These are phyloP conservation scores for Sinocyclocheilus anophthalmus DNA, from an alignment of 2,113 vertebrate genomes.

Conservation along the genomic window DNA sequence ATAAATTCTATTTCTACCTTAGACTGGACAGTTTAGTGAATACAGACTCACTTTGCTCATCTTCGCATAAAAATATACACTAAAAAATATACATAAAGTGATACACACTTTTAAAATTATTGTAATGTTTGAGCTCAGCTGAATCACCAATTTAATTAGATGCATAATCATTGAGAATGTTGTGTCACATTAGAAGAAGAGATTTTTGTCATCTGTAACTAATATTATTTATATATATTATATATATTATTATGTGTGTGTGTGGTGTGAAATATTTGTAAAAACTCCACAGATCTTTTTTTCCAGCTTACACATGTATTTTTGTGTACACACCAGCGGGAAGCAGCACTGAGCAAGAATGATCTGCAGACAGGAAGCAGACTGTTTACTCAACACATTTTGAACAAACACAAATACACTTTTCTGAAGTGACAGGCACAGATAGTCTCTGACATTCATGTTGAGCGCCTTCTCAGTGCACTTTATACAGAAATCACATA, in stretches of 20 bases:
- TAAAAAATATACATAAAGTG: background rate
- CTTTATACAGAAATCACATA: background rate
- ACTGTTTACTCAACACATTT: constrained; percentile 18
- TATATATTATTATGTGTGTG: background rate
- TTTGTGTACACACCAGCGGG: constrained; percentile 5
- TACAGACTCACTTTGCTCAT: background rate
- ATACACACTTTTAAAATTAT: background rate
- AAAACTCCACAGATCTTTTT: background rate
- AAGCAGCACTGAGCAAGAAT: constrained; percentile 5
- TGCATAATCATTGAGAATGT: background rate
- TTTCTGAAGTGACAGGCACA: constrained; percentile 15
- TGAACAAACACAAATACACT: constrained; percentile 15
- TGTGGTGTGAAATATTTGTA: background rate
- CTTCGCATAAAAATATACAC: background rate
- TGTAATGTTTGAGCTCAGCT: background rate
- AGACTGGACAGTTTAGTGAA: background rate
- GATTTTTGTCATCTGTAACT: background rate
- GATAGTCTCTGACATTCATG: background rate
- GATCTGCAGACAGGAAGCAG: constrained; percentile 7
- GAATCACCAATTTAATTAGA: background rate
- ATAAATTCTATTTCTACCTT: background rate
- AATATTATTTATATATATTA: too few relatives aligned
- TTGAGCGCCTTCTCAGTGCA: constrained; percentile 8
- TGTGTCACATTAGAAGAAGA: background rate
- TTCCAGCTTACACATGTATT: background rate